Conservation (phyloP, 2,113 vertebrate genomes). For the Sceloporus undulatus region DNA sequence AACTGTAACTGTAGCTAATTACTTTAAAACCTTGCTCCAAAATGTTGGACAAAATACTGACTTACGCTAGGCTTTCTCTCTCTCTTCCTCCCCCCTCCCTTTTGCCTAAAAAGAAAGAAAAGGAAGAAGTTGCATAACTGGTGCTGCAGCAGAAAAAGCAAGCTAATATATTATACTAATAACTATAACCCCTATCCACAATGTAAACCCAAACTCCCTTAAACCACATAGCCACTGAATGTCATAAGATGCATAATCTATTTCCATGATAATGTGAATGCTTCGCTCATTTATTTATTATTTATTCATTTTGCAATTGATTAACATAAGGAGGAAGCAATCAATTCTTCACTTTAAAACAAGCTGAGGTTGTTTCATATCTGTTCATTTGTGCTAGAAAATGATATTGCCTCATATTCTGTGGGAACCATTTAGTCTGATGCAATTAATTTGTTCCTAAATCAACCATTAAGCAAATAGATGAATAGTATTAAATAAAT, state of each 20-base stretch:
- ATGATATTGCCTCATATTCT: slow-evolving; percentile 28
- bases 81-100: too few relatives aligned
- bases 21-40: too few relatives aligned
- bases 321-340: not conserved
- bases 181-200: not conserved
- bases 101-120: too few relatives aligned
- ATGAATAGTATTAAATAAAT: slow-evolving; percentile 33
- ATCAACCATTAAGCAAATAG: slow-evolving; percentile 48
- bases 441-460: slow-evolving; percentile 51
- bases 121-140: too few relatives aligned
- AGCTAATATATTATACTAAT: too few relatives aligned
- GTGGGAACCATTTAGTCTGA: not conserved
- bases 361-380: not conserved
- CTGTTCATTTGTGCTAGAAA: slow-evolving; percentile 36
- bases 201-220: not conserved
- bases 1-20: too few relatives aligned
- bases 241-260: not conserved
- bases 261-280: slow-evolving; percentile 1
- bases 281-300: not conserved
- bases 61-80: too few relatives aligned
- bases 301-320: not conserved
- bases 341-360: slow-evolving; percentile 15
- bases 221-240: not conserved
- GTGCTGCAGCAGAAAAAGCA: too few relatives aligned
- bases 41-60: too few relatives aligned